phyloP scores from a whole-genome alignment of 2,888 invertebrate genomes.

The Chironomus tentans region DNA sequence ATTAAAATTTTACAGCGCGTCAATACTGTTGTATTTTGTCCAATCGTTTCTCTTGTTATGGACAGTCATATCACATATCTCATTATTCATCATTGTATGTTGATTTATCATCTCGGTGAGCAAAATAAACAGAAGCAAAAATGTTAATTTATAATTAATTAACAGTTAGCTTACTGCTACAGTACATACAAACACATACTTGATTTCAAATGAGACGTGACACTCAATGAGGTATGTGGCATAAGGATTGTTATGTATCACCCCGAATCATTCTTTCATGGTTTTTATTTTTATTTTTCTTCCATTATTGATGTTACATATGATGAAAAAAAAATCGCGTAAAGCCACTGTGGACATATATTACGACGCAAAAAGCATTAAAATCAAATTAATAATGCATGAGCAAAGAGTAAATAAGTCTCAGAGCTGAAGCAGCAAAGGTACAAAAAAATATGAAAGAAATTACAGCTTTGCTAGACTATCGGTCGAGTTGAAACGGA shows the following conservation, averaged over 20 bases:
- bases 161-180: slow-evolving; percentile 8
- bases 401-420: background rate
- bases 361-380: slow-evolving; percentile 8
- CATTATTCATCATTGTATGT: slow-evolving; percentile 20
- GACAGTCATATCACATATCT: background rate
- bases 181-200: background rate
- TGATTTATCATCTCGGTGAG: background rate
- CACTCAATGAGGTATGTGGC: background rate
- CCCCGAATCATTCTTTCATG: background rate
- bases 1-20: background rate
- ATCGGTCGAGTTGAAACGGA: background rate
- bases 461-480: background rate
- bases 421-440: background rate
- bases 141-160: slow-evolving; percentile 18
- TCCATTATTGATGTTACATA: background rate
- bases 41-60: background rate
- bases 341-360: too few relatives aligned
- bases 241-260: slow-evolving; percentile 8
- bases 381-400: slow-evolving; percentile 26
- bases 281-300: background rate
- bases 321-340: background rate
- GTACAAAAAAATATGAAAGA: background rate
- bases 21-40: background rate
- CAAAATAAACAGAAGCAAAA: background rate
- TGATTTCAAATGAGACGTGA: background rate